phyloP scores from a whole-genome alignment of 2,888 invertebrate genomes.

The Rhagonycha lutea region DNA sequence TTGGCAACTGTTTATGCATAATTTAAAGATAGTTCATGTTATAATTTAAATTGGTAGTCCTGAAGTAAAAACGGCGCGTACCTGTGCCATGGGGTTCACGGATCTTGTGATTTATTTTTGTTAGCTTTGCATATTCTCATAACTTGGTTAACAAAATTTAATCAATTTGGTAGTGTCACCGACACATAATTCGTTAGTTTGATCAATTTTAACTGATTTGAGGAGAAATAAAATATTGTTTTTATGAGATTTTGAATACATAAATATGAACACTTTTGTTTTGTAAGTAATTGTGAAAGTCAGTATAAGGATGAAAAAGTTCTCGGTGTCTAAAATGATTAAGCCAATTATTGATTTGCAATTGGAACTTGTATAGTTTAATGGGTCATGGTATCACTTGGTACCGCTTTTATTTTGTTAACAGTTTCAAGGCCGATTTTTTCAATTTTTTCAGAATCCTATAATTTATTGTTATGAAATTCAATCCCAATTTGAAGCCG shows the following conservation, averaged over 20 bases:
- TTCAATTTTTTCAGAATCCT: background rate
- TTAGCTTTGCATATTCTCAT: background rate
- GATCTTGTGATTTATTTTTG: background rate
- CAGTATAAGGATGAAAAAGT: background rate
- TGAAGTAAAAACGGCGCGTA: too few relatives aligned
- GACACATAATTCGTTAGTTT: background rate
- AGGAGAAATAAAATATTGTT: background rate
- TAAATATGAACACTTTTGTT: background rate
- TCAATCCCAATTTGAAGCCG: background rate
- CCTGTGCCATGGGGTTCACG: background rate
- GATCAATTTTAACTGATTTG: background rate
- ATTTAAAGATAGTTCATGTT: too few relatives aligned
- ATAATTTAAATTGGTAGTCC: too few relatives aligned
- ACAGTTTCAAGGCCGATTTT: slow-evolving; percentile 37
- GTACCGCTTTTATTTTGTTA: slow-evolving; percentile 30
- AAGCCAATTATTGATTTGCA: background rate
- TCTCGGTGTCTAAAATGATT: background rate
- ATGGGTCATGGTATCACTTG: slow-evolving; percentile 35
- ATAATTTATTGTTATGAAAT: background rate
- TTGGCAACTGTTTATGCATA: too few relatives aligned
- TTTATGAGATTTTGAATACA: background rate
- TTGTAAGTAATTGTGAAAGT: background rate
- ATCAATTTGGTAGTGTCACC: background rate
- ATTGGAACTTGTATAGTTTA: slow-evolving; percentile 11
- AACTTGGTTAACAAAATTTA: background rate